Conservation (phyloP, 92 coral and sea anemone species). For the Umimayanthus kanabou region DNA sequence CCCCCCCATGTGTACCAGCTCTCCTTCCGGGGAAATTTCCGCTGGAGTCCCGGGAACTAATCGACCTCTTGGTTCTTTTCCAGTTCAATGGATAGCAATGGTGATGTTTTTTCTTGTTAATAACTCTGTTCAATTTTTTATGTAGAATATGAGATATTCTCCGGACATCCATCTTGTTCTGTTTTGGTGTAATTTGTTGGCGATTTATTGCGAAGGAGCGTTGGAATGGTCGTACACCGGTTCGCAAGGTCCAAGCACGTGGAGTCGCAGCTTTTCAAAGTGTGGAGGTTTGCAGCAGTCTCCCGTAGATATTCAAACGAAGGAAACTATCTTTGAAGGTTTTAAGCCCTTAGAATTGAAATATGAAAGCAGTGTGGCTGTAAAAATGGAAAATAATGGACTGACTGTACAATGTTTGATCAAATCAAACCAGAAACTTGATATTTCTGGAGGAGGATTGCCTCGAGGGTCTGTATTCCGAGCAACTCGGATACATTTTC, state of each 20-base stretch:
- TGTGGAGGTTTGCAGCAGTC: constrained; percentile 82
- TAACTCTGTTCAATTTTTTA: neutral
- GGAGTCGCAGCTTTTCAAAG: constrained; percentile 58
- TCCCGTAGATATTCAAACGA: constrained; percentile 73
- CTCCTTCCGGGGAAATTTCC: neutral
- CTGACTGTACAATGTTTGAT: constrained; percentile 62
- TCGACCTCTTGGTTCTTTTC: constrained; percentile 19
- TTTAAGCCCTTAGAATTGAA: constrained; percentile 51
- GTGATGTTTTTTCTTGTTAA: constrained; percentile 4
- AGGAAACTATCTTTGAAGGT: constrained; percentile 61
- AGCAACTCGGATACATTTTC: constrained; percentile 75
- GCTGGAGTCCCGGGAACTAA: neutral
- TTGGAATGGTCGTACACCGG: constrained; percentile 57
- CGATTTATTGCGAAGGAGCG: neutral
- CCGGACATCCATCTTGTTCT: neutral
- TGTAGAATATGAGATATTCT: constrained; percentile 6
- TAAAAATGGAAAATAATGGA: constrained; percentile 80
- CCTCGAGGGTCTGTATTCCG: constrained; percentile 42
- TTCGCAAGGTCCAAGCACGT: constrained; percentile 61
- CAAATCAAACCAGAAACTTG: constrained; percentile 39
- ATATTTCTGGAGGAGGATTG: constrained; percentile 72
- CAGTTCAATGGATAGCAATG: neutral
- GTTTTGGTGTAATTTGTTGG: neutral
- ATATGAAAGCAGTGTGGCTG: constrained; percentile 44
- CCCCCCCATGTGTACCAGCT: too few species aligned